Conservation (phyloP, 2,113 vertebrate species). For the Ctenomys sociabilis region DNA sequence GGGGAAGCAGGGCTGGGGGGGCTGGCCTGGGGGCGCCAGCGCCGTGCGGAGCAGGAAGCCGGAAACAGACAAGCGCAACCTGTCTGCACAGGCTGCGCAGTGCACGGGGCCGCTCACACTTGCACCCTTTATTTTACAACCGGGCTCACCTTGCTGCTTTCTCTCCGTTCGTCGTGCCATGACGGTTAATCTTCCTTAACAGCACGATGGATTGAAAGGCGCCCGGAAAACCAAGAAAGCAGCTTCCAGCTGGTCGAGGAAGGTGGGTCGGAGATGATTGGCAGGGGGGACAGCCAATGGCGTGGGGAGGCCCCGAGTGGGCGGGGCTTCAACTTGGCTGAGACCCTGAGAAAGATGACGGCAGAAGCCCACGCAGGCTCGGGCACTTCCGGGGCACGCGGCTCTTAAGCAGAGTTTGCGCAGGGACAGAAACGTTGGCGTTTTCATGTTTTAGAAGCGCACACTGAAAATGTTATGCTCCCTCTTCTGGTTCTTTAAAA, state of each 20-base stretch:
- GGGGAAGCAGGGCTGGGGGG: too few relatives aligned
- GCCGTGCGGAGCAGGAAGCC: too few relatives aligned
- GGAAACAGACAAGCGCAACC: neutral
- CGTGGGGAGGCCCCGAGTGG: neutral
- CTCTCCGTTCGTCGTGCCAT: neutral
- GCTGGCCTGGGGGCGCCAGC: too few relatives aligned
- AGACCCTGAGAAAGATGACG: too few relatives aligned
- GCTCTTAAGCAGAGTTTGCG: neutral
- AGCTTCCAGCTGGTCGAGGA: neutral
- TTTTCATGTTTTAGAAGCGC: neutral
- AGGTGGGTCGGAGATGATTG: neutral
- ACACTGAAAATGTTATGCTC: neutral
- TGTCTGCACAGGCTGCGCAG: neutral
- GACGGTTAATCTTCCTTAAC: neutral
- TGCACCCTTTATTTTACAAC: conserved; percentile 7
- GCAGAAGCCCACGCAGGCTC: too few relatives aligned
- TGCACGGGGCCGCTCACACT: neutral
- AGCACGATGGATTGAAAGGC: neutral
- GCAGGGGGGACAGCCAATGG: neutral
- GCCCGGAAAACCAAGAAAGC: neutral
- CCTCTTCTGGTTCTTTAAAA: neutral
- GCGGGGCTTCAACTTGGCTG: accelerated
- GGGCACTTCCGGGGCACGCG: too few relatives aligned
- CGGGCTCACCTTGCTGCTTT: neutral
- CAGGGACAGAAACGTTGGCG: neutral